phyloP scores from a whole-genome alignment of 2,797 vertebrate species.

The Falco novaeseelandiae region DNA sequence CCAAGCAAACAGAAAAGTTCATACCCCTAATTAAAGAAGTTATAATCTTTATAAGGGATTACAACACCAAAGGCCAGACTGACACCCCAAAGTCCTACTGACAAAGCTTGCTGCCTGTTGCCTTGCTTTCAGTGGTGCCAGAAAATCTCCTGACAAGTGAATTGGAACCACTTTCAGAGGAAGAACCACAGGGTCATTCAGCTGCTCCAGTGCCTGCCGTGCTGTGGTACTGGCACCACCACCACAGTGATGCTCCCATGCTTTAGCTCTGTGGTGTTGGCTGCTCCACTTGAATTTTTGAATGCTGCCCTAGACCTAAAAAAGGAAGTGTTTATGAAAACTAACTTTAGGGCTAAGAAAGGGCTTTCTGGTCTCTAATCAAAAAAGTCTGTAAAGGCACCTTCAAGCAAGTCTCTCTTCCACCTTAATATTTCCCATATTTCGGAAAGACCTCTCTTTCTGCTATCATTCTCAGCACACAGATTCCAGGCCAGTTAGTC shows the following conservation, averaged over 20 bases:
- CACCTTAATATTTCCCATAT: not conserved
- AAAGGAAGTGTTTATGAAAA: not conserved
- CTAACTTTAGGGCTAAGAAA: not conserved
- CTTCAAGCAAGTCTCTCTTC: not conserved
- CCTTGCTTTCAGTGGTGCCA: not conserved
- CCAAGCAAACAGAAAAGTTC: not conserved
- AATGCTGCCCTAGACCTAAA: not conserved
- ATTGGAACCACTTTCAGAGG: not conserved
- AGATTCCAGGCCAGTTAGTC: not conserved
- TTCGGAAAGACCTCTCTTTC: not conserved
- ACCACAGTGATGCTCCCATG: rapidly evolving
- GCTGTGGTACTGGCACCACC: rapidly evolving
- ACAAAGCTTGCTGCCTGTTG: not conserved
- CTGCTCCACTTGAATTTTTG: not conserved
- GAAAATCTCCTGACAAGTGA: not conserved
- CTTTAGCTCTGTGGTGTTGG: not conserved
- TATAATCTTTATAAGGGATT: not conserved
- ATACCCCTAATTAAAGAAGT: not conserved
- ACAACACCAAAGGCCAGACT: not conserved
- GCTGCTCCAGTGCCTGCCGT: rapidly evolving
- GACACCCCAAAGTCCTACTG: not conserved
- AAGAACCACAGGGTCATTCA: rapidly evolving
- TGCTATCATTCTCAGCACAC: not conserved
- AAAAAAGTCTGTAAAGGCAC: not conserved
- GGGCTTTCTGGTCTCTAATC: not conserved